Conservation (phyloP, 1,140 invertebrate genomes). For the Zaprionus lachaisei region DNA sequence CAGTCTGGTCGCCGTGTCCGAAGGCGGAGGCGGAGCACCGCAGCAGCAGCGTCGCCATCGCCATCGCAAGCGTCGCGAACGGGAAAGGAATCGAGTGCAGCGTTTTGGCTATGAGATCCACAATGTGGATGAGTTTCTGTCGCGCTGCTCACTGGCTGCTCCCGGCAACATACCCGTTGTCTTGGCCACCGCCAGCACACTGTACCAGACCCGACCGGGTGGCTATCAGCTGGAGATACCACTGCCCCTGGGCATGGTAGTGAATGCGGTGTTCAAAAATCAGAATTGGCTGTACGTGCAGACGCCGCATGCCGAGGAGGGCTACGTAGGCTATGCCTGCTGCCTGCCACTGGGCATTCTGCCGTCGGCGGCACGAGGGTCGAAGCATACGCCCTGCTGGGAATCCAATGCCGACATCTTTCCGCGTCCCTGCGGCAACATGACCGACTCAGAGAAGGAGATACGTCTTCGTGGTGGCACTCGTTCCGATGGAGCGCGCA, state of each 20-base stretch:
- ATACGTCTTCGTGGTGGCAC: slow-evolving; percentile 85
- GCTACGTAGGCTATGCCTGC: slow-evolving; percentile 90
- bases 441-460: slow-evolving; percentile 90
- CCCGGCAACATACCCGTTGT: slow-evolving; percentile 93
- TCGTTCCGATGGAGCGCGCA: slow-evolving; percentile 86
- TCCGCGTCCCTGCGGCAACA: slow-evolving; percentile 89
- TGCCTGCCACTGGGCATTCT: slow-evolving; percentile 91
- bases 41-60: slow-evolving; percentile 79
- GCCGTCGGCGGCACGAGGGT: slow-evolving; percentile 78
- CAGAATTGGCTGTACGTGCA: slow-evolving; percentile 93
- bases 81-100: slow-evolving; percentile 85
- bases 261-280: slow-evolving; percentile 93
- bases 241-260: slow-evolving; percentile 91
- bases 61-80: slow-evolving; percentile 85
- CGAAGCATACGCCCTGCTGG: slow-evolving; percentile 88
- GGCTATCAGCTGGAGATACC: slow-evolving; percentile 89
- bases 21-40: slow-evolving; percentile 47
- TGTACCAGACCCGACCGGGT: slow-evolving; percentile 90
- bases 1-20: slow-evolving; percentile 76
- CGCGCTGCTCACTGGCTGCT: slow-evolving; percentile 85
- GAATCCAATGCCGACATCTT: slow-evolving; percentile 92
- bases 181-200: slow-evolving; percentile 89
- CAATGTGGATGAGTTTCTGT: slow-evolving; percentile 90
- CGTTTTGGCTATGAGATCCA: slow-evolving; percentile 90
- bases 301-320: slow-evolving; percentile 91